These are phyloP conservation scores for Triops longicaudatus DNA, from an alignment of 1,140 invertebrate genomes.

Conservation along the genomic window DNA sequence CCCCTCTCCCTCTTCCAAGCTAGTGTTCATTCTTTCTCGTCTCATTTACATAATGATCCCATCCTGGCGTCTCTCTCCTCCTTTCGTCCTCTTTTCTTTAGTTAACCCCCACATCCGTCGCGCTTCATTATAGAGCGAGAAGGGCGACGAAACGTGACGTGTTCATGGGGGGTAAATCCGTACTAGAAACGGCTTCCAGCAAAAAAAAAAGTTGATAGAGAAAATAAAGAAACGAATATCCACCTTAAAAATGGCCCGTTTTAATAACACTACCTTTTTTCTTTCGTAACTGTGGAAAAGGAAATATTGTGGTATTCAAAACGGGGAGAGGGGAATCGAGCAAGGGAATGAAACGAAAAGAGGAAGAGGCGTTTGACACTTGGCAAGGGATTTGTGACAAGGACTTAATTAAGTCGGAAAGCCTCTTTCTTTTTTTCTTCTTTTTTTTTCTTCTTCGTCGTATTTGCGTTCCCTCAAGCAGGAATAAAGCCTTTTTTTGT, in stretches of 20 bases:
- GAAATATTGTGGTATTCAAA: too few species aligned
- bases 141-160: conserved; percentile 10
- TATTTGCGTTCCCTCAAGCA: background rate
- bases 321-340: background rate
- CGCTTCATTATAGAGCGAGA: conserved; percentile 1
- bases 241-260: background rate
- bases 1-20: background rate
- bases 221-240: background rate
- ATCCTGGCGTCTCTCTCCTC: background rate
- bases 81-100: background rate
- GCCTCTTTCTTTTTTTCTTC: background rate
- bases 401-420: conserved; percentile 1
- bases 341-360: background rate
- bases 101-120: conserved; percentile 10
- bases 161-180: conserved; percentile 1
- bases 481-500: background rate
- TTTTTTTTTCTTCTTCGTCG: too few species aligned
- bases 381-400: background rate
- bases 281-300: too few species aligned
- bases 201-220: background rate
- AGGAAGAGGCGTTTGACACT: conserved; percentile 1
- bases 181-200: background rate
- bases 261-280: background rate
- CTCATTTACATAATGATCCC: conserved; percentile 12
- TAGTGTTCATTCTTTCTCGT: background rate